Base-by-base conservation (phyloP, 1,140 invertebrate species). In the Drosophila lowei region DNA sequence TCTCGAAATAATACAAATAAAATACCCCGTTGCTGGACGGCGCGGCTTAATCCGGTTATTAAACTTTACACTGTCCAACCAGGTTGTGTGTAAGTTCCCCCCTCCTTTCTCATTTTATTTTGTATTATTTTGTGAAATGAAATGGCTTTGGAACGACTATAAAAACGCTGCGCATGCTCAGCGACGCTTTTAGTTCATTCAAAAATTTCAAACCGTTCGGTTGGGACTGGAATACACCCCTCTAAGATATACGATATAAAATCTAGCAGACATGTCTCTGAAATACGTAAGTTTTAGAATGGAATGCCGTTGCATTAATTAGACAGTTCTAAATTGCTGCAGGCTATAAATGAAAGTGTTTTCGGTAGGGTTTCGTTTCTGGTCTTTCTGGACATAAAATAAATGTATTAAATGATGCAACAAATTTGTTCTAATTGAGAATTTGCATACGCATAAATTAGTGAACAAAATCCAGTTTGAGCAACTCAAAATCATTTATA, bases 1-100 rank as follows among this genome's bases (percentile, higher is more conserved):
- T 13, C 11, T 38, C 34, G 34, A 38, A 70, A 68, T 53, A 64
- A 59, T 59, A 66, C 16, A 38, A 44, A 49, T 49, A 59, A 15
- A 34, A 60, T 73, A 53, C 66, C 77, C 62, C 57, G 72, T 75
- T 77, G 62, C 34, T 16, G 23, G 49, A 38, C 50, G 16, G 38
- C 66, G 56, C 59, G 41, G 53, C 74, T 56, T 88, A 88, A 88
- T 88, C 83, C 83, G 83, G 83, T 88, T 88, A 79, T 88, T 83
- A 88, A 88, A 88, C 83, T 70, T 78, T 88, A 86, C 83, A 88
- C 75, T 72, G 38, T 18, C 42, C 65, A 23, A 47, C 56, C 66
- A 15, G 72, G 48, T 62, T 70, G 13, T 63, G 65, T 72, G 78
- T 72, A 83, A 83, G 46, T 64, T 78, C 25, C 62, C 48, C 48